Evolutionary conservation across 2,797 vertebrate genomes (phyloP).

Genomic region (Periophthalmus magnuspinnatus): DNA sequence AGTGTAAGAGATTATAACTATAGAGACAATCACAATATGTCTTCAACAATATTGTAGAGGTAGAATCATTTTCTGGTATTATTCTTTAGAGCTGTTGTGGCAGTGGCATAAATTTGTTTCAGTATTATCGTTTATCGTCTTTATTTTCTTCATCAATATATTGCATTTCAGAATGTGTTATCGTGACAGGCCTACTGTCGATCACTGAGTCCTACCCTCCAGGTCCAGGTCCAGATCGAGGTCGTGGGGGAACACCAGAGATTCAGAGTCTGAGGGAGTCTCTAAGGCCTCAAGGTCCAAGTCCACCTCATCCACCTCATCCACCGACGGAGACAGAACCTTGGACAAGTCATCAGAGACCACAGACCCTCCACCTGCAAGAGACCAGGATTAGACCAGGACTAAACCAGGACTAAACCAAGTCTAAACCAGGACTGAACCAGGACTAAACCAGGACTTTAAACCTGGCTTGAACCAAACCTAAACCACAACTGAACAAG

Average conservation of each 20-base stretch:
- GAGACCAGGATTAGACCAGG: not conserved
- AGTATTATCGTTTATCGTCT: too few species aligned
- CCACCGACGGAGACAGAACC: constrained; percentile 54
- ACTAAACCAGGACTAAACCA: constrained; percentile 5
- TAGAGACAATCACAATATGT: too few species aligned
- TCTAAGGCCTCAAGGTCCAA: constrained; percentile 80
- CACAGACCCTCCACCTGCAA: constrained; percentile 49
- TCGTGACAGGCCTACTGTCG: not conserved
- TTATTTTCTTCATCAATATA: too few species aligned
- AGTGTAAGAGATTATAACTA: too few species aligned
- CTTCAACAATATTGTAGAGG: too few species aligned
- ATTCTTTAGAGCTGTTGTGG: too few species aligned
- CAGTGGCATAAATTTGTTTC: too few species aligned
- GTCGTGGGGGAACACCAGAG: constrained; percentile 72
- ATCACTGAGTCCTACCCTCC: constrained; percentile 70
- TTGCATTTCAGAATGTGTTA: too few species aligned
- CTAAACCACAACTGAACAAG: not conserved
- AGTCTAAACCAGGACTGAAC: not conserved
- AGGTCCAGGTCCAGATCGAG: constrained; percentile 77
- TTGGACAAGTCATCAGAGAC: constrained; percentile 46
- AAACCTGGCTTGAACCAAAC: constrained; percentile 16
- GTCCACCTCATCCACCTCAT: constrained; percentile 51
- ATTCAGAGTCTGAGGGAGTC: constrained; percentile 82
- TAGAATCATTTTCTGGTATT: too few species aligned
- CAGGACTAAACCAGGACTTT: not conserved